Base-by-base conservation (phyloP, 1,140 invertebrate genomes). In the Trichoplusia ni region DNA sequence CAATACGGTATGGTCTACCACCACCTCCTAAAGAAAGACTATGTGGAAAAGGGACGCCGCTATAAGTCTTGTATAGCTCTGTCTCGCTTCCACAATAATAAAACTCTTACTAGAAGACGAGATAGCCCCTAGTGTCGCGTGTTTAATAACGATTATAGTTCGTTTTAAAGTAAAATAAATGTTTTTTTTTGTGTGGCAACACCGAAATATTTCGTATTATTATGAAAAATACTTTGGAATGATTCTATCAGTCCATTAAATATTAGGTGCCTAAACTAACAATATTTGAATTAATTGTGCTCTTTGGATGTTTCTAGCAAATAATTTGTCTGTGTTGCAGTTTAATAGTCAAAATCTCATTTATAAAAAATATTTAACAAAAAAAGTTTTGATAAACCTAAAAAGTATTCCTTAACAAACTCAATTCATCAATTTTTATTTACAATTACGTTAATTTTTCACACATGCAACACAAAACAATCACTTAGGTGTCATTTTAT, bases 191-290 rank as follows among this genome's bases (percentile, higher is more conserved):
- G n/a, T n/a, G n/a, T n/a, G n/a, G n/a, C n/a, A n/a, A n/a, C n/a
- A n/a, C n/a, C n/a, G n/a, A n/a, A n/a, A n/a, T n/a, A n/a, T n/a
- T n/a, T n/a, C 37, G 6, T 37, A 49, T 25, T n/a, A 23, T 38
- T 58, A 54, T 18, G 7, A 51, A 65, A 53, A 46, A 23, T 11
- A 51, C 31, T 66, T 60, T 74, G 71, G 71, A 74, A 74, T 74
- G 71, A 64, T 62, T 66, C 44, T 38, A 58, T 71, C 69, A 71
- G 69, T 71, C 69, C 63, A 40, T 62, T 61, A 38, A 46, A 44
- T n/a, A 16, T 29, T 31, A 47, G 9, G 40, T 51, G 29, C 16
- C 18, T 33, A 31, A 33, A 51, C 7, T 51, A 33, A 5, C 19
- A 21, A 42, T 29, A 14, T 49, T 16, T 14, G 19, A 49, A 31